Base-by-base conservation (phyloP, 35 echinoderm and acorn worm genomes). In the Apostichopus japonicus region DNA sequence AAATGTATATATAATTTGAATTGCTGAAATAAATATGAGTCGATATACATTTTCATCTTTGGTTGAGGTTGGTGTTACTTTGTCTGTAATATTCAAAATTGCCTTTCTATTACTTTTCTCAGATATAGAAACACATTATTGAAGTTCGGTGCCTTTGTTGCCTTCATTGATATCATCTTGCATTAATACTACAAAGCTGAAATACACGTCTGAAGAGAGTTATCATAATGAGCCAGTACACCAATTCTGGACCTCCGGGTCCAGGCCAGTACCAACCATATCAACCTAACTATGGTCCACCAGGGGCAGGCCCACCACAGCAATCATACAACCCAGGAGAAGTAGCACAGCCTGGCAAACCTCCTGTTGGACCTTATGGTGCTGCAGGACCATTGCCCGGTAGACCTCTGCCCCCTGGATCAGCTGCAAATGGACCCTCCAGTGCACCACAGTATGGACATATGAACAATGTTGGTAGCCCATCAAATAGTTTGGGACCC, bases 391-490 rank as follows among this genome's bases (percentile, higher is more conserved):
- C 67, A 72, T n/a, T 84, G 54, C 63, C 57, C 2, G 17, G 13
- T 75, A 65, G 44, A 27, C 56, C 56, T 24, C 86, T 63, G 19
- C 86, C 61, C 10, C 86, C n/a, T 27, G 62, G 86, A 33, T 15
- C 62, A 65, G 86, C 67, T 53, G 67, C 67, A 11, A 89, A 89
- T 89, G 86, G 86, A 72, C 86, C 86, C 1, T 67, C 86, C 8
- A 65, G 62, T 72, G 86, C 22, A 89, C 86, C 62, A 65, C 86
- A 89, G 56, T 89, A 89, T 89, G 86, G 86, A 2, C 86, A 87
- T 65, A 8, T 58, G 22, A 84, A 84, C 56, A 84, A 59, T 13
- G 10, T 84, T n/a, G 81, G 54, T 53, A 54, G 81, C 8, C 81
- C 81, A 57, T 55, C 81, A 57, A 84, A 57, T 16, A 57, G 54